These are phyloP conservation scores for Abrostola triplasia DNA, from an alignment of 2,888 invertebrate genomes.

Conservation along the genomic window DNA sequence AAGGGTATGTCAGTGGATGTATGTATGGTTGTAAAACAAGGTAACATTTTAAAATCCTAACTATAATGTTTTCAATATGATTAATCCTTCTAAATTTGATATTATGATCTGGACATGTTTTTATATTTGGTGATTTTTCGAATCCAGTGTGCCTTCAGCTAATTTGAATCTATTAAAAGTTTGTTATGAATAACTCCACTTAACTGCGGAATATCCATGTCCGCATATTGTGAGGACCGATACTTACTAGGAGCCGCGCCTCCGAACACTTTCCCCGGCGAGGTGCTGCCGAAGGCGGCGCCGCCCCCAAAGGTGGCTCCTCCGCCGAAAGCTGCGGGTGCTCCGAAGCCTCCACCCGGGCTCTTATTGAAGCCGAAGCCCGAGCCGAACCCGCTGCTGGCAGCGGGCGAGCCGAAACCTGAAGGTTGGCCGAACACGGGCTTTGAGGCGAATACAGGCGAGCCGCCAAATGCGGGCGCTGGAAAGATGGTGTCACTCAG, in stretches of 20 bases:
- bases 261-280: slow-evolving; percentile 81
- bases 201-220: no score
- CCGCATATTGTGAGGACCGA: background rate
- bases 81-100: no score
- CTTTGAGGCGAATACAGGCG: slow-evolving; percentile 80
- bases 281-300: slow-evolving; percentile 85
- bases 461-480: slow-evolving; percentile 81
- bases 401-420: slow-evolving; percentile 33
- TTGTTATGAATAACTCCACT: no score
- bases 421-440: slow-evolving; percentile 76
- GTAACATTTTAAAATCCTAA: no score
- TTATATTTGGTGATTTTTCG: no score
- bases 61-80: no score
- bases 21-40: no score
- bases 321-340: slow-evolving; percentile 85
- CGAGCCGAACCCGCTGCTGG: slow-evolving; percentile 69
- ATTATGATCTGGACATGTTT: no score
- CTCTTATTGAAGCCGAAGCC: slow-evolving; percentile 81
- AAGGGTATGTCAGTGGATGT: no score
- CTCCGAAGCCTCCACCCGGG: slow-evolving; percentile 76
- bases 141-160: no score
- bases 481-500: background rate
- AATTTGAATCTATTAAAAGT: no score
- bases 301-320: slow-evolving; percentile 84
- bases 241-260: slow-evolving; percentile 69